These are phyloP conservation scores for Nemotelus pantherinus DNA, from an alignment of 2,888 invertebrate genomes.

Conservation along the genomic window DNA sequence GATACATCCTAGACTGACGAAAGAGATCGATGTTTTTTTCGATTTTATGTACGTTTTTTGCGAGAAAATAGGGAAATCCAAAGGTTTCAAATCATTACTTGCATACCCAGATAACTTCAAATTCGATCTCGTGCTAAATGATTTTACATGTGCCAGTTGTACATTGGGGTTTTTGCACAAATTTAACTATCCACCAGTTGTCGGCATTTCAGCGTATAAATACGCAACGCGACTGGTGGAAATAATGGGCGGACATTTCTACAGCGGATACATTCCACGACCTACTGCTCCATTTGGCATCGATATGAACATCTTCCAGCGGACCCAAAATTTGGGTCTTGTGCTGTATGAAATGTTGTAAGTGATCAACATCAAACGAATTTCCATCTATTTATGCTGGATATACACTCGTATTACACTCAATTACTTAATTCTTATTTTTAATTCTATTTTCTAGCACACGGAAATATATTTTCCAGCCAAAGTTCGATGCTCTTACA, in stretches of 20 bases:
- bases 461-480: slow-evolving; percentile 49
- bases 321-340: background rate
- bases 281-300: background rate
- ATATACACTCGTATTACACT: background rate
- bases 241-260: slow-evolving; percentile 50
- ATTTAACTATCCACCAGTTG: slow-evolving; percentile 56
- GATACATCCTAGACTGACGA: background rate
- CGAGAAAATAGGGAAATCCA: slow-evolving; percentile 50
- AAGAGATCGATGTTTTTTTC: slow-evolving; percentile 39
- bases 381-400: background rate
- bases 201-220: slow-evolving; percentile 54
- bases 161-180: slow-evolving; percentile 56
- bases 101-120: slow-evolving; percentile 57
- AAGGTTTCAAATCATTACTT: slow-evolving; percentile 54
- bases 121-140: slow-evolving; percentile 58
- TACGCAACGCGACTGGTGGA: slow-evolving; percentile 48
- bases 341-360: background rate
- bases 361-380: background rate
- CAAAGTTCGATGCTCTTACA: slow-evolving; percentile 53
- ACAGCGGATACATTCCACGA: slow-evolving; percentile 53
- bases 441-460: background rate
- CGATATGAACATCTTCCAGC: slow-evolving; percentile 1
- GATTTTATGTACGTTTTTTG: slow-evolving; percentile 48
- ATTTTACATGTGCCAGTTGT: slow-evolving; percentile 54
- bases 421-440: background rate